Percentiles rank a stretch among this genome's conserved stretches.
phyloP scores from a whole-genome alignment of 2,113 vertebrate genomes.

The Thamnaconus septentrionalis region DNA sequence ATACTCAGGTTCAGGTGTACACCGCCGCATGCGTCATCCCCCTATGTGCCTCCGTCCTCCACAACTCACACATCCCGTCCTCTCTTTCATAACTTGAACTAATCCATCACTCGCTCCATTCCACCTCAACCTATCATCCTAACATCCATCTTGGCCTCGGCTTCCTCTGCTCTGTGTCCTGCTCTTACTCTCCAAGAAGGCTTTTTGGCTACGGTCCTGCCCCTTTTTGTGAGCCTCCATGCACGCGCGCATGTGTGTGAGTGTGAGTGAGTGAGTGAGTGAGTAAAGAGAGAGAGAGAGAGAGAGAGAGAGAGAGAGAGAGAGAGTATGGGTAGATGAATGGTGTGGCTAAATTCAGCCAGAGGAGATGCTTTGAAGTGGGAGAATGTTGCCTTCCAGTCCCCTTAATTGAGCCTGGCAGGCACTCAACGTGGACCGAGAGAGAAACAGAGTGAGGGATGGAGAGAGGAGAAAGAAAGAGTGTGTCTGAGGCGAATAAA shows the following conservation, averaged over 20 bases:
- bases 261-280: conserved; percentile 20
- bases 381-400: conserved; percentile 53
- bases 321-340: conserved; percentile 6
- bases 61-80: conserved; percentile 16
- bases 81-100: conserved; percentile 32
- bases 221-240: conserved; percentile 13
- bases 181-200: conserved; percentile 30
- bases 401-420: conserved; percentile 66
- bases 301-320: conserved; percentile 12
- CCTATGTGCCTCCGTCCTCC: conserved; percentile 18
- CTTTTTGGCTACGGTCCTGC: conserved; percentile 33
- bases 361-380: conserved; percentile 70
- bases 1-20: conserved; percentile 1
- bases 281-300: conserved; percentile 5
- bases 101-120: conserved; percentile 50
- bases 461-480: conserved; percentile 25
- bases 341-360: conserved; percentile 62
- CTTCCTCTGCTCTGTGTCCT: conserved; percentile 27
- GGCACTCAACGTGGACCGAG: conserved; percentile 53
- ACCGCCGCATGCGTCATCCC: background rate
- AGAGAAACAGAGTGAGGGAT: conserved; percentile 22
- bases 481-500: conserved; percentile 42
- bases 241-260: conserved; percentile 8
- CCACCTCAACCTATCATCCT: conserved; percentile 33
- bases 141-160: conserved; percentile 30